Base-by-base conservation (phyloP, 2,113 vertebrate genomes). In the Fregata magnificens region DNA sequence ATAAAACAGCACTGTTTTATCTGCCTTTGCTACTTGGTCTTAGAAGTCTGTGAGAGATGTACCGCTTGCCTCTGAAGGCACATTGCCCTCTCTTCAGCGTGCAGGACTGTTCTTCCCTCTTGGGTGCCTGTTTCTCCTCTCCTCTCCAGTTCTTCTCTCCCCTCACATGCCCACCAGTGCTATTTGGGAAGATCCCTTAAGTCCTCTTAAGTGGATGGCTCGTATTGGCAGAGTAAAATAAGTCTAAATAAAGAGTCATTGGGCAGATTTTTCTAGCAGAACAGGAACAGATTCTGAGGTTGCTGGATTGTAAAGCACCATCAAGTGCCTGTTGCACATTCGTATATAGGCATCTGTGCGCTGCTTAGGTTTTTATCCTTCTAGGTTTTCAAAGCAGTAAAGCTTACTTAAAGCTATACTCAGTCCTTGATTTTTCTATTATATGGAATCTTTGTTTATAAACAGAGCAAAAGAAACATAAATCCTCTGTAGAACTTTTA, bases 321-420 rank as follows among this genome's bases (percentile, higher is more conserved):
- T 31, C 13, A 34, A 11, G 34, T 55, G 13, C 17, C 49, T 86
- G 40, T 62, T 91, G n/a, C 11, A 11, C 0, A 0, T 58, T 62
- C 0, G 0, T 36, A 2, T 21, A 3, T 7, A 53, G 42, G 40
- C 14, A 61, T 8, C 32, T 74, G 38, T 40, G 12, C 4, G 0
- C 32, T 81, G 15, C 59, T 62, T 81, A 40, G 13, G 50, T 19
- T 84, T 66, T 93, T 49, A 8, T 26, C 21, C 13, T 63, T 58
- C 25, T 11, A 20, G 10, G 14, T 45, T 73, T 90, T 38, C 28
- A 73, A 58, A 81, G 55, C 31, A 81, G 40, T 62, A 78, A 28
- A 70, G 34, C 45, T 86, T 52, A 56, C 29, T 44, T 66, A 62
- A 71, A 82, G 50, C 50, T 86, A 1, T 53, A 11, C 32, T 45